Conservation (phyloP, 2,113 vertebrate genomes). For the Melanerpes aurifrons region DNA sequence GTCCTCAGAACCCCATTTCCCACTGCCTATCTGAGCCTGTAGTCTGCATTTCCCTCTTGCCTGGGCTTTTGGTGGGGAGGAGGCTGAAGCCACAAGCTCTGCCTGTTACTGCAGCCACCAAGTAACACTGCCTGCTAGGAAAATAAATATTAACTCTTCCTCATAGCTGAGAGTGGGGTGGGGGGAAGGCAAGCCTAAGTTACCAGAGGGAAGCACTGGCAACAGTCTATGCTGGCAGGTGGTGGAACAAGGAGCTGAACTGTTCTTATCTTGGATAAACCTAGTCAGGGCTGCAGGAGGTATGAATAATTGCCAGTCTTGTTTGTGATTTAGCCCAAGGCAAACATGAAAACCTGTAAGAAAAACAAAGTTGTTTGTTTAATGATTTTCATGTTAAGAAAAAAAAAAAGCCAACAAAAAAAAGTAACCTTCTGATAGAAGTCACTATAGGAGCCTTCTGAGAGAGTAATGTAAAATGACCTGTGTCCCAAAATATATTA, state of each 20-base stretch:
- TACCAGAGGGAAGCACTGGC: background rate
- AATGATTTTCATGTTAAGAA: background rate
- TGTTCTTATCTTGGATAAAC: slow-evolving; percentile 15
- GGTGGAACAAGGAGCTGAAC: background rate
- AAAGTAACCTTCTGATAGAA: background rate
- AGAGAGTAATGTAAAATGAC: background rate
- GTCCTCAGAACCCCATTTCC: background rate
- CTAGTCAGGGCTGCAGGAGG: background rate
- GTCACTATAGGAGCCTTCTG: background rate
- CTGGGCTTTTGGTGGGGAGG: background rate
- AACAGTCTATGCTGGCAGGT: background rate
- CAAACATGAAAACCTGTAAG: background rate
- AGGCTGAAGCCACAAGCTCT: background rate
- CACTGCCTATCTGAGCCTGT: accelerated
- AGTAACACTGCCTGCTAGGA: background rate
- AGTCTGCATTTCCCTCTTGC: too few species aligned
- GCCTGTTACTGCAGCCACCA: background rate
- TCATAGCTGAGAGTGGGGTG: background rate
- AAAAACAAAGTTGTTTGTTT: background rate
- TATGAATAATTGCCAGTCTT: slow-evolving; percentile 26
- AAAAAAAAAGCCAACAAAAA: background rate
- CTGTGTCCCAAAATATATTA: background rate
- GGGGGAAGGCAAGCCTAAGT: background rate
- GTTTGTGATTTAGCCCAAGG: background rate
- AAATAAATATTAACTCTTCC: background rate